Evolutionary conservation across 2,113 vertebrate species (phyloP).

Genomic region (Orientallactaga bullata): DNA sequence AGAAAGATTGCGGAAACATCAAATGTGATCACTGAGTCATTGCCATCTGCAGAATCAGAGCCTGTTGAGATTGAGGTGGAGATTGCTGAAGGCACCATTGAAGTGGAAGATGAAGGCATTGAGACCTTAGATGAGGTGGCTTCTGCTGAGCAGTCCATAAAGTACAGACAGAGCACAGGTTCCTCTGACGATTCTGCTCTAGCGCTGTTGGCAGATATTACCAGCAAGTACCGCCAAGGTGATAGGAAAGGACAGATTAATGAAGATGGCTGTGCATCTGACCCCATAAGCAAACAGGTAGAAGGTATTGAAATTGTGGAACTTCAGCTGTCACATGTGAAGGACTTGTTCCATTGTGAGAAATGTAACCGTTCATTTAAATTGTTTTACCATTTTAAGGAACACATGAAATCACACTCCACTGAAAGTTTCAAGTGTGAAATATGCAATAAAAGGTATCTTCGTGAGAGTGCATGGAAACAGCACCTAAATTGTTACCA

Average conservation of each 20-base stretch:
- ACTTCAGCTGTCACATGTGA: conserved; percentile 98
- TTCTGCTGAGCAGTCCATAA: conserved; percentile 88
- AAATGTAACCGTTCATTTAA: conserved; percentile 98
- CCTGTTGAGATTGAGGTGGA: conserved; percentile 95
- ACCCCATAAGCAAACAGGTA: conserved; percentile 93
- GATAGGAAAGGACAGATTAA: conserved; percentile 89
- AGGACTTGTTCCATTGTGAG: conserved; percentile 96
- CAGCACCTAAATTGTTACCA: conserved; percentile 96
- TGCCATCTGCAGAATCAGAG: conserved; percentile 91
- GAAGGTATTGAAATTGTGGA: conserved; percentile 97
- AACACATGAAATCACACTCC: conserved; percentile 97
- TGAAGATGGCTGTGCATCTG: conserved; percentile 86
- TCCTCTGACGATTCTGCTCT: conserved; percentile 96
- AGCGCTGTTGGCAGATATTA: conserved; percentile 97
- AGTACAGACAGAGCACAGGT: conserved; percentile 88
- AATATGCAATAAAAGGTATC: conserved; percentile 96
- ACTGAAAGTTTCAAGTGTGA: conserved; percentile 94
- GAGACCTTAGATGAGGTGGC: conserved; percentile 91
- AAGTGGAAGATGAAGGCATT: conserved; percentile 90
- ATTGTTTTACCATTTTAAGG: conserved; percentile 99
- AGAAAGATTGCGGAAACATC: conserved; percentile 95
- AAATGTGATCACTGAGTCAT: conserved; percentile 94
- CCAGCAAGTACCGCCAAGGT: conserved; percentile 97
- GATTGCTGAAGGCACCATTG: conserved; percentile 91
- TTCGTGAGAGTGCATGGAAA: conserved; percentile 97